Percentiles rank a stretch among this genome's conserved stretches.
Evolutionary conservation across 2,113 vertebrate genomes (phyloP).

Genomic region (Percopsis transmontana): DNA sequence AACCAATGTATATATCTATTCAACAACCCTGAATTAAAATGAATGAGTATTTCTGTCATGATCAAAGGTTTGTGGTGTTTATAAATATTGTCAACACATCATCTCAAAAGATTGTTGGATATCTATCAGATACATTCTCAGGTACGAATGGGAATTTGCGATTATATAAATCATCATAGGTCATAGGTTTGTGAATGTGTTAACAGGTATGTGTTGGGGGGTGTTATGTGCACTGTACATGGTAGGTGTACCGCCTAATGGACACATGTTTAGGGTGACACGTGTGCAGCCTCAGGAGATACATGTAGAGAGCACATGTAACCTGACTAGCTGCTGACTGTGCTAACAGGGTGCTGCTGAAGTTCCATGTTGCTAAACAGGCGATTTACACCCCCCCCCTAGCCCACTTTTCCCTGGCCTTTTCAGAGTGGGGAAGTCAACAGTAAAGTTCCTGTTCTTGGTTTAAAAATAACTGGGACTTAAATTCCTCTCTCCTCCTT

Average conservation of each 20-base stretch:
- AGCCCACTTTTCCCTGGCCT: slow-evolving; percentile 34
- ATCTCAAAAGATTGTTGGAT: slow-evolving; percentile 4
- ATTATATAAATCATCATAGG: slow-evolving; percentile 8
- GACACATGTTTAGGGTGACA: slow-evolving; percentile 6
- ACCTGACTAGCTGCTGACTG: too few relatives aligned
- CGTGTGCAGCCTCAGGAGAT: slow-evolving; percentile 13
- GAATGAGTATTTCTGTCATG: slow-evolving; percentile 12
- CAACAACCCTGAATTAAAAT: slow-evolving; percentile 19
- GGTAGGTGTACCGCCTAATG: not conserved
- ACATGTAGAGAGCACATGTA: slow-evolving; percentile 2
- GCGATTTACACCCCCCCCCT: too few relatives aligned
- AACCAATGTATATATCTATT: slow-evolving; percentile 19
- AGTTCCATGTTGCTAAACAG: too few relatives aligned
- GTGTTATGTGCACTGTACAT: not conserved
- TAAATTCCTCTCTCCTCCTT: slow-evolving; percentile 54
- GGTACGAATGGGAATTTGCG: slow-evolving; percentile 13
- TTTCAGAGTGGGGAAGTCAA: slow-evolving; percentile 72
- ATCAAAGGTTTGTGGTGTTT: not conserved
- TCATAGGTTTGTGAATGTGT: slow-evolving; percentile 11
- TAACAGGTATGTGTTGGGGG: slow-evolving; percentile 1
- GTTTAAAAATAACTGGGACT: slow-evolving; percentile 75
- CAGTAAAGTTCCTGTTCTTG: slow-evolving; percentile 73
- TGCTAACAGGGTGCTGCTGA: too few relatives aligned
- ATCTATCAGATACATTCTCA: not conserved
- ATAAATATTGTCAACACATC: slow-evolving; percentile 2